phyloP scores from a whole-genome alignment of 2,113 vertebrate genomes.

The Gavialis gangeticus region DNA sequence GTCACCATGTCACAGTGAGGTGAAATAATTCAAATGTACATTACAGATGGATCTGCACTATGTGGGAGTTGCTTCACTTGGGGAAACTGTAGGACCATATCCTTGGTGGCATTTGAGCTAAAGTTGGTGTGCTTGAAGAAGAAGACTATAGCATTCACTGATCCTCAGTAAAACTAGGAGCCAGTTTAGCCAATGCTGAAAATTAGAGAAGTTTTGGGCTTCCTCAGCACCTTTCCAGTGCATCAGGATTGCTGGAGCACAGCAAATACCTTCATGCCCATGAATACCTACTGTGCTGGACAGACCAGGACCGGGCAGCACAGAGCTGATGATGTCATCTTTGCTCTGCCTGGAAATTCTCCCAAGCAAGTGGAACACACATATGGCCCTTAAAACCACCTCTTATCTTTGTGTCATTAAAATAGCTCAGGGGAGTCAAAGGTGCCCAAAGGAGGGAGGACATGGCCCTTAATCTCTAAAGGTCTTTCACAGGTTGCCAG shows the following conservation, averaged over 20 bases:
- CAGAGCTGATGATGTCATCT: background rate
- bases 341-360: background rate
- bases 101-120: background rate
- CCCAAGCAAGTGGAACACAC: background rate
- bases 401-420: background rate
- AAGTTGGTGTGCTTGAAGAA: background rate
- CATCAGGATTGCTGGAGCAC: too few species aligned
- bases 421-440: background rate
- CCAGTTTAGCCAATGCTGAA: background rate
- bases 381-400: background rate
- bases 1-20: too few species aligned
- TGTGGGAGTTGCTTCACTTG: background rate
- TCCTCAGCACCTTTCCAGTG: background rate
- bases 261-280: background rate
- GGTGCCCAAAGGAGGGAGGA: background rate
- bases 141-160: background rate
- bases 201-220: background rate
- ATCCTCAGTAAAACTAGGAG: background rate
- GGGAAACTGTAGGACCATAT: background rate
- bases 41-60: too few species aligned
- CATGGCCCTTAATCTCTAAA: too few species aligned
- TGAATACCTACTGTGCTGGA: background rate
- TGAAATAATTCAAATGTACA: too few species aligned
- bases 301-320: background rate
- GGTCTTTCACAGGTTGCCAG: too few species aligned